phyloP scores from a whole-genome alignment of 2,888 invertebrate genomes.

The Lasioglossum vierecki region DNA sequence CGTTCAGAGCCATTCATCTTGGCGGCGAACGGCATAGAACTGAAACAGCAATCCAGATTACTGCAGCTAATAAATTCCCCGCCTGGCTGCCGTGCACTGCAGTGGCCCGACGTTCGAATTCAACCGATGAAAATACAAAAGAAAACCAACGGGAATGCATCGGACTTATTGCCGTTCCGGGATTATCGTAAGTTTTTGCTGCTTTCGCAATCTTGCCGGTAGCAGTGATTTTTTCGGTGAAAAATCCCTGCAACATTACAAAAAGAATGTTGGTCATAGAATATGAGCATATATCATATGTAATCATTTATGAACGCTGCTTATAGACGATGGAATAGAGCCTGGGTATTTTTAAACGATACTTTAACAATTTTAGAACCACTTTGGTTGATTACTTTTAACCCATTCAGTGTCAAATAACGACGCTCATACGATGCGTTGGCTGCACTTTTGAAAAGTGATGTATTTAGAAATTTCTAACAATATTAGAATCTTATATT shows the following conservation, averaged over 20 bases:
- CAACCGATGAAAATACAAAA: constrained; percentile 27
- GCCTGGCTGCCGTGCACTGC: constrained; percentile 26
- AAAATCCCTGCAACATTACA: neutral
- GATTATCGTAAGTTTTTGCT: neutral
- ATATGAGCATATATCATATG: neutral
- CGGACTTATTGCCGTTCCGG: neutral
- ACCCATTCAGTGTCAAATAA: too few relatives aligned
- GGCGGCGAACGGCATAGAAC: constrained; percentile 48
- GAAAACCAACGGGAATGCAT: neutral
- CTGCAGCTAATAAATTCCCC: constrained; percentile 55
- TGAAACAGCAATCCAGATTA: constrained; percentile 61
- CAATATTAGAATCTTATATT: too few relatives aligned
- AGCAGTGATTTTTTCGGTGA: neutral
- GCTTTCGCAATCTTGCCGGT: constrained; percentile 4
- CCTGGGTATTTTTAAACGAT: too few relatives aligned
- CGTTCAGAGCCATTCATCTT: constrained; percentile 47
- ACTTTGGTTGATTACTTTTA: too few relatives aligned
- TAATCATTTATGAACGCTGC: too few relatives aligned
- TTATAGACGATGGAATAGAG: too few relatives aligned
- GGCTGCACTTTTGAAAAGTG: too few relatives aligned
- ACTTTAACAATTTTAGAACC: too few relatives aligned
- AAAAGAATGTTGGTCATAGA: neutral
- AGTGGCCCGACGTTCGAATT: constrained; percentile 5
- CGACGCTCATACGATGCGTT: too few relatives aligned
- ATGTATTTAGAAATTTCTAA: too few relatives aligned